Evolutionary conservation across 2,888 invertebrate species (phyloP), one percentile per base, ranked within the genome.

Genomic region (Cheilosia vernalis): DNA sequence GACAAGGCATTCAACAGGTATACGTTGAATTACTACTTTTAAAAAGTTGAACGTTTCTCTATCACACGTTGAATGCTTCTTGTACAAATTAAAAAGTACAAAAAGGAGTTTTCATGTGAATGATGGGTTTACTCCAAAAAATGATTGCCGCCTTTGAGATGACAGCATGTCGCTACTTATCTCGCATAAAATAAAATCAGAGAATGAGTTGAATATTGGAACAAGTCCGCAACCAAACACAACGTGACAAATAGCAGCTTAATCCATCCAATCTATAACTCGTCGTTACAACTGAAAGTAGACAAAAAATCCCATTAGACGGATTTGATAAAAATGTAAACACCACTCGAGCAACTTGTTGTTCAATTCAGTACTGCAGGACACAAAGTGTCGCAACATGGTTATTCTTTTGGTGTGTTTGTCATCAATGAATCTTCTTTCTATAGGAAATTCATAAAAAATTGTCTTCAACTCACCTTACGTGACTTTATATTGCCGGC

Each of bases 341-440:
- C 24, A 51, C 21, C 24, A 10, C 13, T 13, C 15, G 15, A 15
- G 5, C 24, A 51, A 13, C 13, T 13, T 6, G 15, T 24, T 51
- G 64, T 63, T 87, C 56, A 73, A 79, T 42, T 92, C 92, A 92
- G 92, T 87, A 92, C 92, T 92, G 92, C 92, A 92, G 92, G 91
- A 92, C 92, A 92, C 92, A 91, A 70, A 89, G 91, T 91, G 90
- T 89, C 90, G 90, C 92, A 91, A 90, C 92, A 92, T 88, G 89
- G 89, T 89, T 90, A 89, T 90, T 92, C 90, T 89, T 89, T 88
- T 88, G 88, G 91, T 90, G 89, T 89, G 89, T 89, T 90, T 90
- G 87, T 92, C 92, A 92, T 92, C 92, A 91, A 67, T 74, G 67
- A 85, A 58, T 53, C 17, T 47, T 17, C 17, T 27, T 19, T 55